Evolutionary conservation across 2,888 invertebrate species (phyloP).

Genomic region (Eupithecia abbreviata): DNA sequence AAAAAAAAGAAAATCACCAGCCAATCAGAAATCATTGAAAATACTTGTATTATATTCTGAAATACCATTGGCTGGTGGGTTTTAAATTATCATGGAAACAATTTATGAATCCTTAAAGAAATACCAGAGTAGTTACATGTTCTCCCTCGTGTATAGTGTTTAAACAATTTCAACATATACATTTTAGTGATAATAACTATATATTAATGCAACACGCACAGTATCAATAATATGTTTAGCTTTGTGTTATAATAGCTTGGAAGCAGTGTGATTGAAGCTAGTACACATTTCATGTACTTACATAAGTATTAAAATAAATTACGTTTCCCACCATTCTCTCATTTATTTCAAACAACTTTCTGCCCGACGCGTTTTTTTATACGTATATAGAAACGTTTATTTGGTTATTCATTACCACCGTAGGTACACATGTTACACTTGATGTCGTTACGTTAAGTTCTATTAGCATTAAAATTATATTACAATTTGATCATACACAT

Average conservation of each 20-base stretch:
- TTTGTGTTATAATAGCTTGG: conserved; percentile 62
- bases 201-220: conserved; percentile 64
- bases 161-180: conserved; percentile 44
- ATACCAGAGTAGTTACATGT: background rate
- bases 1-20: background rate
- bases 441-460: no score
- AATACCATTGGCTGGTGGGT: background rate
- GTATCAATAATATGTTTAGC: conserved; percentile 55
- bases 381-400: no score
- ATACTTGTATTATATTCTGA: background rate
- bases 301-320: conserved; percentile 75
- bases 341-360: conserved; percentile 10
- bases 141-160: conserved; percentile 31
- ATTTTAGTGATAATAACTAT: conserved; percentile 57
- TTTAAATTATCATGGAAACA: background rate
- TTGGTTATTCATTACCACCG: no score
- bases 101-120: background rate
- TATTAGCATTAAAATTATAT: no score
- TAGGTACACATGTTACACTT: no score
- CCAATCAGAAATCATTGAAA: background rate
- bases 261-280: conserved; percentile 58
- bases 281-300: conserved; percentile 73
- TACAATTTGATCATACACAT: no score
- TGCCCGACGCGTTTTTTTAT: no score
- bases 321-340: conserved; percentile 69